These are phyloP conservation scores for Drosophila setifemur DNA, from an alignment of 1,140 invertebrate genomes.

Conservation along the genomic window DNA sequence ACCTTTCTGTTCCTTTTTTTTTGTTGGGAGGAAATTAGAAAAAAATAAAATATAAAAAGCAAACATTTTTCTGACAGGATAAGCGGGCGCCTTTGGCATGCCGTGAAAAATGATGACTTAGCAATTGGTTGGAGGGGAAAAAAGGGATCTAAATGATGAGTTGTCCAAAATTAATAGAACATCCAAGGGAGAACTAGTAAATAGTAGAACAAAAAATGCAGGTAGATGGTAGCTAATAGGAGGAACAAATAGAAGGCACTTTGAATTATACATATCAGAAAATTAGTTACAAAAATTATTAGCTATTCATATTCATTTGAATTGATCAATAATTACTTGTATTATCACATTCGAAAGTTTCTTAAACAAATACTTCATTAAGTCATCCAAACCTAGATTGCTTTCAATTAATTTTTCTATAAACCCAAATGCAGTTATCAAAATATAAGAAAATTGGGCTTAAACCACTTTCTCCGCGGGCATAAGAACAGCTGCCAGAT, in stretches of 20 bases:
- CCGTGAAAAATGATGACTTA: constrained; percentile 65
- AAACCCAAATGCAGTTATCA: constrained; percentile 47
- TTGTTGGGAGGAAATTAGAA: not conserved
- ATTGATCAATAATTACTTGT: too few species aligned
- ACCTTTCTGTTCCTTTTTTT: constrained; percentile 40
- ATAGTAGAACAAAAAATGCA: not conserved
- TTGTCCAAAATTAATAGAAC: constrained; percentile 29
- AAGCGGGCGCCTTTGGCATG: constrained; percentile 57
- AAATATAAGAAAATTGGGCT: constrained; percentile 36
- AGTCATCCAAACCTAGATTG: not conserved
- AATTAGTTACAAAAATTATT: too few species aligned
- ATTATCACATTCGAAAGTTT: too few species aligned
- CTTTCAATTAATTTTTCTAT: constrained; percentile 10
- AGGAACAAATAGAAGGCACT: too few species aligned
- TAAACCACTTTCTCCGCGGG: constrained; percentile 48
- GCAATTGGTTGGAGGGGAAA: constrained; percentile 9
- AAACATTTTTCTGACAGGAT: constrained; percentile 64
- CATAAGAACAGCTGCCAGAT: constrained; percentile 41
- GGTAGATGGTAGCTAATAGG: not conserved
- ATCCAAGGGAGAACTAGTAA: not conserved
- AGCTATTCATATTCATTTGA: too few species aligned
- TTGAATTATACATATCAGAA: too few species aligned
- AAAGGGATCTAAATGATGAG: constrained; percentile 26
- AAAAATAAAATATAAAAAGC: constrained; percentile 48
- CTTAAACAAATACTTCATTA: not conserved